phyloP scores from a whole-genome alignment of 2,797 vertebrate species.

The Leptoclinus maculatus region DNA sequence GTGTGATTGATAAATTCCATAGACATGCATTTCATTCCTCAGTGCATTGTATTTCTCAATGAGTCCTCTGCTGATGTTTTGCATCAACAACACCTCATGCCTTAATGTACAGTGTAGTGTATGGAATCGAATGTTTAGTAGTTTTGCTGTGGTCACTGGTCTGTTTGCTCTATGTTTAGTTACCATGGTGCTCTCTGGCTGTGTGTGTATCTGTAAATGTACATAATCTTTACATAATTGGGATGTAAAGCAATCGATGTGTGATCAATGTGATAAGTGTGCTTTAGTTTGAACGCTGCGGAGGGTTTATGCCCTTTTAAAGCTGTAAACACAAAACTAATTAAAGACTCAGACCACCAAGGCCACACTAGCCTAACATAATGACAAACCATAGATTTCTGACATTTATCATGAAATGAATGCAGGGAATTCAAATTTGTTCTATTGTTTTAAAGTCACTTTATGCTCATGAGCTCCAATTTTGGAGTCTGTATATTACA shows the following conservation, averaged over 20 bases:
- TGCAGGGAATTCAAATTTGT: conserved; percentile 78
- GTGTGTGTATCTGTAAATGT: conserved; percentile 66
- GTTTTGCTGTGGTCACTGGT: conserved; percentile 67
- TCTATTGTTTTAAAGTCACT: conserved; percentile 56
- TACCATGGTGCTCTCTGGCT: conserved; percentile 75
- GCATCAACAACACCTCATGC: conserved; percentile 84
- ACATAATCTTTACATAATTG: conserved; percentile 57
- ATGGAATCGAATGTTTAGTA: conserved; percentile 77
- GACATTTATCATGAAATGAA: conserved; percentile 70
- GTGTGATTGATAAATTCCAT: conserved; percentile 46
- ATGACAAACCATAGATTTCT: conserved; percentile 58
- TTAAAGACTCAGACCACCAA: conserved; percentile 50
- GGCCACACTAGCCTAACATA: conserved; percentile 45
- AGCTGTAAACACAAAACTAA: conserved; percentile 45
- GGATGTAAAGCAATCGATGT: conserved; percentile 63
- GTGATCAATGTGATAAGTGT: conserved; percentile 44
- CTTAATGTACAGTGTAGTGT: conserved; percentile 86
- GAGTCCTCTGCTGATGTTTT: conserved; percentile 74
- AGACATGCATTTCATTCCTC: conserved; percentile 67
- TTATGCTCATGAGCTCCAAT: conserved; percentile 52
- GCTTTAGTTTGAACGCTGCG: conserved; percentile 58
- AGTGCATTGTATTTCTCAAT: conserved; percentile 67
- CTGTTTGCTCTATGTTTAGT: conserved; percentile 70
- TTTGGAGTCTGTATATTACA: conserved; percentile 50
- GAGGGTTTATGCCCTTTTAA: conserved; percentile 42